Conservation (phyloP, 2,888 invertebrate genomes). For the Pocota personata region DNA sequence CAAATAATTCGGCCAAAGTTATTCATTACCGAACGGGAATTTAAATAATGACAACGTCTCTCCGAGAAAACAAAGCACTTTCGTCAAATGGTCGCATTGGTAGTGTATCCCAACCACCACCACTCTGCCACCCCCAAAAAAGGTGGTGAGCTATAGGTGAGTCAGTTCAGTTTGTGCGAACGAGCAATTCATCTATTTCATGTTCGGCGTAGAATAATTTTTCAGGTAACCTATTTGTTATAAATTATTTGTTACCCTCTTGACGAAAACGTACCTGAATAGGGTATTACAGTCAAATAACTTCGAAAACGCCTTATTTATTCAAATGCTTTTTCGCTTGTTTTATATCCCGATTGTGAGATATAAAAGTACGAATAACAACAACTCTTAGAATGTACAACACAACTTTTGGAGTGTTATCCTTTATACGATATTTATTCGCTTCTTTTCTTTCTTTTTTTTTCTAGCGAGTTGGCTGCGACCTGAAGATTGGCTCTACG, state of each 20-base stretch:
- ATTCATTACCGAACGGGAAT: slow-evolving; percentile 73
- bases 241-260: slow-evolving; percentile 68
- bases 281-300: slow-evolving; percentile 34
- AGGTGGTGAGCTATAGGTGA: slow-evolving; percentile 25
- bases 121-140: neutral
- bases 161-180: slow-evolving; percentile 43
- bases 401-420: slow-evolving; percentile 65
- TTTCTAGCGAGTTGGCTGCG: slow-evolving; percentile 95
- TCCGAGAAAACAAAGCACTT: slow-evolving; percentile 65
- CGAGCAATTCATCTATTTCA: slow-evolving; percentile 68
- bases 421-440: slow-evolving; percentile 67
- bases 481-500: slow-evolving; percentile 93
- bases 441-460: slow-evolving; percentile 55
- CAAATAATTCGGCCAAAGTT: slow-evolving; percentile 76
- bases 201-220: slow-evolving; percentile 64
- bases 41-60: slow-evolving; percentile 70
- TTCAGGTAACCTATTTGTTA: slow-evolving; percentile 67
- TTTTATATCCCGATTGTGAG: slow-evolving; percentile 42
- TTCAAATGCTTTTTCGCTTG: slow-evolving; percentile 62
- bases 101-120: neutral
- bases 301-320: slow-evolving; percentile 64
- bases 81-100: slow-evolving; percentile 59
- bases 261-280: slow-evolving; percentile 31
- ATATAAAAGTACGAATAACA: slow-evolving; percentile 46
- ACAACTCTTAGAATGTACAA: slow-evolving; percentile 48